Conservation (phyloP, 2,797 vertebrate species). For the Meda fulgida region DNA sequence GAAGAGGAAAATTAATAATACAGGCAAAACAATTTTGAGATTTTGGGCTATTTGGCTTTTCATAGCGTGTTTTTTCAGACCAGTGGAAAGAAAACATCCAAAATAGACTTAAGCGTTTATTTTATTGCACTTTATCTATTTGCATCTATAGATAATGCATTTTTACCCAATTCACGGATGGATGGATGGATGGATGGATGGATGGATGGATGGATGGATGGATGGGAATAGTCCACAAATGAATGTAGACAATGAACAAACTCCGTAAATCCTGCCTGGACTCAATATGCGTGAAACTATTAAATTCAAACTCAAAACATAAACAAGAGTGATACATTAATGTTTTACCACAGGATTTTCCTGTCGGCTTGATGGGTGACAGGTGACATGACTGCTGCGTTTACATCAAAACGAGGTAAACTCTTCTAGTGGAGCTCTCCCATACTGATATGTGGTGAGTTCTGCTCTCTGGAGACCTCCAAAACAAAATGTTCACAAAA, state of each 20-base stretch:
- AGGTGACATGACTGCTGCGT: conserved; percentile 26
- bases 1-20: not conserved
- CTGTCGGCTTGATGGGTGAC: conserved; percentile 10
- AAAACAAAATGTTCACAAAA: conserved; percentile 21
- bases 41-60: not conserved
- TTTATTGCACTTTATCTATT: not conserved
- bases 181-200: not conserved
- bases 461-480: conserved; percentile 35
- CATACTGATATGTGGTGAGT: not conserved
- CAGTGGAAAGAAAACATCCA: not conserved
- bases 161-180: not conserved
- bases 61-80: no score
- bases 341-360: conserved; percentile 22
- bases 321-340: conserved; percentile 6
- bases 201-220: not conserved
- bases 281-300: not conserved
- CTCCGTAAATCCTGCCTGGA: not conserved
- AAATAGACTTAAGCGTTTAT: not conserved
- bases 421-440: not conserved
- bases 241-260: not conserved
- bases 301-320: conserved; percentile 21
- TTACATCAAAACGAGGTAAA: conserved; percentile 23
- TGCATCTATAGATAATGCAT: not conserved
- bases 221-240: not conserved
- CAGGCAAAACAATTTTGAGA: not conserved